Evolutionary conservation across 2,113 vertebrate genomes (phyloP).

Genomic region (Manacus vitellinus): DNA sequence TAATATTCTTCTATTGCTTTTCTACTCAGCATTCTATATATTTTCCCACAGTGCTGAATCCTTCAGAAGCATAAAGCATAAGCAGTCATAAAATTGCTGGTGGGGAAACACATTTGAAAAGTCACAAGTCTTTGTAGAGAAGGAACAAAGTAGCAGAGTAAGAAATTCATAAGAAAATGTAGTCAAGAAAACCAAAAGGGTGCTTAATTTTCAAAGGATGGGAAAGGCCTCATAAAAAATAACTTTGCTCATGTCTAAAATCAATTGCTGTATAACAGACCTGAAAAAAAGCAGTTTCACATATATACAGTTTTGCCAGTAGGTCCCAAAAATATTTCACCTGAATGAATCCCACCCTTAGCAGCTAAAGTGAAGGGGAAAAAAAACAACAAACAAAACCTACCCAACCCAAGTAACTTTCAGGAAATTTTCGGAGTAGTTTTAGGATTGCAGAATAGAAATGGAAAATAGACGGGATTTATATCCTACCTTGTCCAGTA

Average conservation of each 20-base stretch:
- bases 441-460: neutral
- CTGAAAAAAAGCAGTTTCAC: neutral
- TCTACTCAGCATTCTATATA: neutral
- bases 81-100: neutral
- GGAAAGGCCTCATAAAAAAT: neutral
- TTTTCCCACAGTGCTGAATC: slow-evolving; percentile 7
- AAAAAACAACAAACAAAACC: neutral
- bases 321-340: neutral
- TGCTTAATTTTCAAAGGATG: neutral
- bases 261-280: neutral
- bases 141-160: neutral
- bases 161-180: neutral
- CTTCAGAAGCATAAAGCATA: neutral
- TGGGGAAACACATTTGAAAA: neutral
- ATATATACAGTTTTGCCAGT: neutral
- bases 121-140: neutral
- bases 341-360: neutral
- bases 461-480: neutral
- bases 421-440: neutral
- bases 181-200: neutral
- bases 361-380: neutral
- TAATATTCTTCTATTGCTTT: neutral
- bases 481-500: neutral
- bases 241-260: neutral
- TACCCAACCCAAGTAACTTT: neutral